Evolutionary conservation across 2,888 invertebrate genomes (phyloP).

Genomic region (Pollenia griseotomentosa): DNA sequence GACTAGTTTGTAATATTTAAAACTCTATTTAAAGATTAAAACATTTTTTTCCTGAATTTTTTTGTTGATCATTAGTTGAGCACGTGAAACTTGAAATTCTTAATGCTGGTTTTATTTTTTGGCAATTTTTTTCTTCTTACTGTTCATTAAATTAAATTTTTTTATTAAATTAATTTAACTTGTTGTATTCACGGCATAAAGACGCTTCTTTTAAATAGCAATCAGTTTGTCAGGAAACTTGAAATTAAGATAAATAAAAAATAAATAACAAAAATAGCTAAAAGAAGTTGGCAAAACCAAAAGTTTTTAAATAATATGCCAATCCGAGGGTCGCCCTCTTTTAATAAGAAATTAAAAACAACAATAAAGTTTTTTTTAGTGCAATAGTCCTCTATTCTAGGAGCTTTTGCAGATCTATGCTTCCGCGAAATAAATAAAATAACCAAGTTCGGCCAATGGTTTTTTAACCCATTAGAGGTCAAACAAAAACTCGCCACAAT

Average conservation of each 20-base stretch:
- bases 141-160: conserved; percentile 28
- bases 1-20: too few relatives aligned
- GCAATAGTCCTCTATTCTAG: too few relatives aligned
- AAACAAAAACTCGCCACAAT: too few relatives aligned
- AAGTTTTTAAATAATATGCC: conserved; percentile 9
- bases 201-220: conserved; percentile 53
- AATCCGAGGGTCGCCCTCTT: conserved; percentile 35
- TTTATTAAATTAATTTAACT: conserved; percentile 41
- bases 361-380: too few relatives aligned
- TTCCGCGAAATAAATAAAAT: background rate
- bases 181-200: conserved; percentile 36
- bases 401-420: too few relatives aligned
- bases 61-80: conserved; percentile 44
- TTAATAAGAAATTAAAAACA: background rate
- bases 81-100: conserved; percentile 64
- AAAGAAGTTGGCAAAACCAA: background rate
- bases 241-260: conserved; percentile 51
- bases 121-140: background rate
- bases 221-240: conserved; percentile 56
- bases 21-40: conserved; percentile 2
- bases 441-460: too few relatives aligned
- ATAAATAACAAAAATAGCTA: background rate
- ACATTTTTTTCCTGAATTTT: conserved; percentile 6
- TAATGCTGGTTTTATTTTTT: conserved; percentile 67
- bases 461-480: too few relatives aligned